Evolutionary conservation across 2,113 vertebrate species (phyloP).

Genomic region (Girardinichthys multiradiatus): DNA sequence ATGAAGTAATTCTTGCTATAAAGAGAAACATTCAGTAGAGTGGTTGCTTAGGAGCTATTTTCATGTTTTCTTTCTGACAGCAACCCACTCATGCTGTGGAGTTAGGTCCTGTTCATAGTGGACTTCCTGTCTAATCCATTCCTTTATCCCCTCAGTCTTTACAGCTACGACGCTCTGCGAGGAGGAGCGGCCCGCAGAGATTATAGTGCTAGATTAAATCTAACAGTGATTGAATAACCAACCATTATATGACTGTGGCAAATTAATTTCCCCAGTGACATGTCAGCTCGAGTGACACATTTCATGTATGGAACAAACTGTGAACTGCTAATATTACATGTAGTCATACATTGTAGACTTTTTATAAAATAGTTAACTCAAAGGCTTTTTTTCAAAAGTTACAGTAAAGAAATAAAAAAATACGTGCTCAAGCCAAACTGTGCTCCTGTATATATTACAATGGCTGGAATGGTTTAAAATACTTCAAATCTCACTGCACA

Average conservation of each 20-base stretch:
- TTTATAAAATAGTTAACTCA: background rate
- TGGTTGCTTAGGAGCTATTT: constrained; percentile 40
- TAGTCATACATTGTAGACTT: constrained; percentile 13
- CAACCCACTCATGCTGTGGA: constrained; percentile 21
- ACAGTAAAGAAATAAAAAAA: constrained; percentile 6
- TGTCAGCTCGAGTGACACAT: constrained; percentile 54
- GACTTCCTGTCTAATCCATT: constrained; percentile 30
- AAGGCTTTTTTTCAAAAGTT: constrained; percentile 16
- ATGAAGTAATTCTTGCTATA: constrained; percentile 28
- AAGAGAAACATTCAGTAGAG: constrained; percentile 42
- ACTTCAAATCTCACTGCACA: background rate
- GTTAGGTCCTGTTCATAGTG: constrained; percentile 18
- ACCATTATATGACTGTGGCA: constrained; percentile 69
- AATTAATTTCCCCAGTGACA: constrained; percentile 74
- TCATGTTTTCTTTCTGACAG: constrained; percentile 49
- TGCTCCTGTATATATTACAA: constrained; percentile 2
- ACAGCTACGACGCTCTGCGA: constrained; percentile 50
- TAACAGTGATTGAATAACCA: constrained; percentile 72
- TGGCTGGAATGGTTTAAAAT: background rate
- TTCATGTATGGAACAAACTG: constrained; percentile 41
- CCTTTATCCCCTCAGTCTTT: constrained; percentile 48
- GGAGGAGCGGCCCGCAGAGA: constrained; percentile 46
- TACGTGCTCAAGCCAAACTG: background rate
- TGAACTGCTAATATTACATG: constrained; percentile 44
- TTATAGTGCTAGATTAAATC: constrained; percentile 70